Evolutionary conservation across 1,140 invertebrate species (phyloP), one percentile per base, ranked within the genome.

Genomic region (Neotoxoptera formosana): DNA sequence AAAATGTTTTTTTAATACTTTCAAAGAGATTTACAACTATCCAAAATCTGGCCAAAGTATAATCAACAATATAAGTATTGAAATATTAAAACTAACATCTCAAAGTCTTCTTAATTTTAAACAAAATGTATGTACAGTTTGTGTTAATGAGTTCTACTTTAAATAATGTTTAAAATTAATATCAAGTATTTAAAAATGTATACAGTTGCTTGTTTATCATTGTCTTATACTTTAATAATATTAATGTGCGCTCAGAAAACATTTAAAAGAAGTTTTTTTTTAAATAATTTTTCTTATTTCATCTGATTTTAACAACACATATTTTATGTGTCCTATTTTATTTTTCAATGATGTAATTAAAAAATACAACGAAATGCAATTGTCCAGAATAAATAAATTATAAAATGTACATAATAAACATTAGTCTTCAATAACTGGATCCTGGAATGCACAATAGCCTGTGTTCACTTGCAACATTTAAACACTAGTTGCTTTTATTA

Each of bases 291-390:
- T 90, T 45, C n/a, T 53, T 53, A 53, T 34, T 48, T 86, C 30
- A 34, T 89, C 20, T 8, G 36, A 14, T 56, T 53, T 23, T 51
- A 88, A 51, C 41, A 51, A 87, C 23, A 48, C 87, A 34, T 84
- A 34, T 89, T 89, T 89, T 30, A 60, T 45, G 45, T 25, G 17
- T 56, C 21, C 17, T 90, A 67, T 21, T 67, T 45, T 47, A 91
- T 30, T 34, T 41, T 51, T 17, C 1, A 34, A 91, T 0, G 17
- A 48, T 81, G 60, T 81, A 48, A 36, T 83, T 36, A 36, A 36
- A 76, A 91, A 81, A 83, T 84, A 93, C 48, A 93, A 84, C 34
- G 56, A 92, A 93, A 92, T 81, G 76, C 21, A 92, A 53, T 84
- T 17, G 53, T 86, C 34, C 48, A 93, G 67, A 83, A 60, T 53